Evolutionary conservation across 2,888 invertebrate genomes (phyloP).

Genomic region (Prenolepis imparis): DNA sequence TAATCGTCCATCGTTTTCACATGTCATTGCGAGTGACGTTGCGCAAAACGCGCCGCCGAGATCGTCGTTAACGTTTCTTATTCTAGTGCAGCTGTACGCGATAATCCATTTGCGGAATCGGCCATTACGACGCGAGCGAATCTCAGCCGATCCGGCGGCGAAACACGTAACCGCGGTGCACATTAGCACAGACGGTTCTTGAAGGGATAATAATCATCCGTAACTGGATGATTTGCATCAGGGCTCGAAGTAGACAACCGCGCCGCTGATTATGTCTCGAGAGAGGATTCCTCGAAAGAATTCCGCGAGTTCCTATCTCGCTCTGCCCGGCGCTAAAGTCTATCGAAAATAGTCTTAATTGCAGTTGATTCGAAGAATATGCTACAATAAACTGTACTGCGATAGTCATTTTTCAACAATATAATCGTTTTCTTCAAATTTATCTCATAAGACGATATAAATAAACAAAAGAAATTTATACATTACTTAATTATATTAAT

Average conservation of each 20-base stretch:
- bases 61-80: conserved; percentile 50
- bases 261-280: conserved; percentile 1
- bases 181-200: conserved; percentile 17
- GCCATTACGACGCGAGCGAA: conserved; percentile 27
- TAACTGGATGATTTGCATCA: conserved; percentile 30
- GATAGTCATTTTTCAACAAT: neutral
- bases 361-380: neutral
- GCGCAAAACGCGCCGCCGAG: conserved; percentile 19
- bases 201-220: conserved; percentile 20
- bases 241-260: neutral
- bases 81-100: conserved; percentile 41
- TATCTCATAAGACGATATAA: neutral
- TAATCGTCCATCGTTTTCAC: conserved; percentile 20
- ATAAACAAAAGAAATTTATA: neutral
- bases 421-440: neutral
- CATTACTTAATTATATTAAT: neutral
- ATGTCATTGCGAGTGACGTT: conserved; percentile 44
- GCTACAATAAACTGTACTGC: neutral
- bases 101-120: conserved; percentile 50
- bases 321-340: neutral
- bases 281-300: conserved; percentile 16
- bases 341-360: neutral
- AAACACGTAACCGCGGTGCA: neutral
- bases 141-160: conserved; percentile 17
- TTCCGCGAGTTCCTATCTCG: neutral